phyloP scores from a whole-genome alignment of 2,113 vertebrate genomes.

The Lasiurus cinereus region DNA sequence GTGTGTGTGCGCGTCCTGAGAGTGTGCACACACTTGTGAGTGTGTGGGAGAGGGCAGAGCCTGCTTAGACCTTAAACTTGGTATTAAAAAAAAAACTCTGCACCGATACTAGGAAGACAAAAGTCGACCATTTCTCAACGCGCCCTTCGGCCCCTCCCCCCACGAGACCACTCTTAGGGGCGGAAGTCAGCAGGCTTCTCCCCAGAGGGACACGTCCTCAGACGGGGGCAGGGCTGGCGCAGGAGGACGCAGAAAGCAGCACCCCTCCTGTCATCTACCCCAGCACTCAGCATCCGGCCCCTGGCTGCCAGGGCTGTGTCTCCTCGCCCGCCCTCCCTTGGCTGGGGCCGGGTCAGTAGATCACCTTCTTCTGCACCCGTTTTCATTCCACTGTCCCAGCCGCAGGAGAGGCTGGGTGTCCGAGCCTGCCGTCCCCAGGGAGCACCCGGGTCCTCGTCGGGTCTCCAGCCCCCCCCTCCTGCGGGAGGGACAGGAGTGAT shows the following conservation, averaged over 20 bases:
- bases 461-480: too few species aligned
- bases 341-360: background rate
- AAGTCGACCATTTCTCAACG: background rate
- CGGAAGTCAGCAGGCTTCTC: background rate
- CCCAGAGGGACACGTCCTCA: background rate
- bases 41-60: background rate
- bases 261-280: background rate
- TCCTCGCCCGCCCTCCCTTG: background rate
- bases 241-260: background rate
- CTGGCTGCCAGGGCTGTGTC: background rate
- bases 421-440: background rate
- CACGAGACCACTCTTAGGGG: too few species aligned
- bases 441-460: background rate
- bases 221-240: background rate
- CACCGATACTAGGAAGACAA: background rate
- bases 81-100: background rate
- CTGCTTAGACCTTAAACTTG: background rate
- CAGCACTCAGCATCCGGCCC: background rate
- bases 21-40: too few species aligned
- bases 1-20: background rate
- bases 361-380: too few species aligned
- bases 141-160: background rate
- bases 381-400: too few species aligned
- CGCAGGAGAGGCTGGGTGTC: background rate
- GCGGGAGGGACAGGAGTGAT: too few species aligned